Evolutionary conservation across 2,888 invertebrate species (phyloP).

Genomic region (Microchrysa polita): DNA sequence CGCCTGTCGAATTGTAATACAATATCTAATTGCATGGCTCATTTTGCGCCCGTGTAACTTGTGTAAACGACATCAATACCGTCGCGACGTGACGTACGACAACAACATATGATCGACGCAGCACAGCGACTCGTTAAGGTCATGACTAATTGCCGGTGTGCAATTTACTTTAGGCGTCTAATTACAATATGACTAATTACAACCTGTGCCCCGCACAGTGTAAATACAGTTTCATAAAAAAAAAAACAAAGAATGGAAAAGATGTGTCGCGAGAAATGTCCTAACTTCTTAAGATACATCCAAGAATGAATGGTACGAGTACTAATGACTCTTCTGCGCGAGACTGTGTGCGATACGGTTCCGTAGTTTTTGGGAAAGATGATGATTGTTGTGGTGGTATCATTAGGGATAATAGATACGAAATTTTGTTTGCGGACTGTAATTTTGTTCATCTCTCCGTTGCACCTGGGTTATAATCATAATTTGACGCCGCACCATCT

Average conservation of each 20-base stretch:
- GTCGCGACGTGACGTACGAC: background rate
- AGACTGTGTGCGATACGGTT: too few relatives aligned
- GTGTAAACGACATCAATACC: constrained; percentile 35
- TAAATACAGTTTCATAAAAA: too few relatives aligned
- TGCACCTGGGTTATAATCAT: constrained; percentile 26
- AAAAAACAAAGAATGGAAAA: too few relatives aligned
- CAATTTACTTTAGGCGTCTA: constrained; percentile 35
- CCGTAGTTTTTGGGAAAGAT: too few relatives aligned
- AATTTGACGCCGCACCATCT: background rate
- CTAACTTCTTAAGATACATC: too few relatives aligned
- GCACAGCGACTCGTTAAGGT: constrained; percentile 34
- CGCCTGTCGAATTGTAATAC: constrained; percentile 20
- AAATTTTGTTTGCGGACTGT: background rate
- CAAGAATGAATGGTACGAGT: too few relatives aligned
- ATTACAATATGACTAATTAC: constrained; percentile 32
- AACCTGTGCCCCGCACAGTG: background rate
- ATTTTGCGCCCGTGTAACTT: background rate
- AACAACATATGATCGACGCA: background rate
- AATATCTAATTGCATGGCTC: constrained; percentile 28
- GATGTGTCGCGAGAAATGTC: too few relatives aligned
- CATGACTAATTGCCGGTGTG: constrained; percentile 41
- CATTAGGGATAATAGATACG: too few relatives aligned
- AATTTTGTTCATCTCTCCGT: constrained; percentile 11
- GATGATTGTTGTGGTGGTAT: too few relatives aligned
- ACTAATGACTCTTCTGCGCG: too few relatives aligned